Conservation (phyloP, 2,797 vertebrate species). For the Apogon talboti region DNA sequence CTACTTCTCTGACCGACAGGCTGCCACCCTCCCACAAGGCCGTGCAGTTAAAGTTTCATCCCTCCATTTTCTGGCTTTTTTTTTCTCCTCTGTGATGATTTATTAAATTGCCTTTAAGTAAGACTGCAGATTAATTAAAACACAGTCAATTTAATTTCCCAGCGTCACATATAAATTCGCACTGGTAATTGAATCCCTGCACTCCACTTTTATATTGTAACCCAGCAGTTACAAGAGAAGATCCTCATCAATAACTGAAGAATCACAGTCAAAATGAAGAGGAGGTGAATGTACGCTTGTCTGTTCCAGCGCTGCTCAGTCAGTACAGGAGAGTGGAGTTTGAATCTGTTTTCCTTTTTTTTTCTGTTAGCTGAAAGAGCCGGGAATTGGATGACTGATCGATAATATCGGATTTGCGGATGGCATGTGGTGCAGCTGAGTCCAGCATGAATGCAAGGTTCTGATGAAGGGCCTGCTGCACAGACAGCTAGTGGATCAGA, state of each 20-base stretch:
- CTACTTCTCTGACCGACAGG: conserved; percentile 50
- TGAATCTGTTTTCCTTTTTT: conserved; percentile 64
- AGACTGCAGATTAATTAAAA: conserved; percentile 87
- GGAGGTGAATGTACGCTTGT: conserved; percentile 58
- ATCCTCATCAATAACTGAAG: conserved; percentile 68
- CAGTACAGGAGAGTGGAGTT: conserved; percentile 50
- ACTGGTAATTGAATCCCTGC: conserved; percentile 82
- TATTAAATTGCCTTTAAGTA: conserved; percentile 86
- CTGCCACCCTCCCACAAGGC: conserved; percentile 59
- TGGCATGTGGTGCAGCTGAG: conserved; percentile 76
- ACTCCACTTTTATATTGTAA: conserved; percentile 66
- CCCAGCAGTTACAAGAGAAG: conserved; percentile 61
- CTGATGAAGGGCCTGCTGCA: conserved; percentile 63
- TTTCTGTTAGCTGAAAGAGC: conserved; percentile 76
- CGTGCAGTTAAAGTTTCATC: conserved; percentile 62
- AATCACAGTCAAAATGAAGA: conserved; percentile 52
- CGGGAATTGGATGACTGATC: conserved; percentile 81
- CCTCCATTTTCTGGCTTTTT: conserved; percentile 55
- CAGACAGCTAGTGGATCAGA: conserved; percentile 67
- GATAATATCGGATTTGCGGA: conserved; percentile 81
- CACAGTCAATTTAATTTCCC: conserved; percentile 83
- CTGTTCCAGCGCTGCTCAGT: conserved; percentile 45
- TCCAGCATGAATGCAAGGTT: conserved; percentile 78
- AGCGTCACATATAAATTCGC: conserved; percentile 75
- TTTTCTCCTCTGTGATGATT: conserved; percentile 73